phyloP scores from a whole-genome alignment of 2,113 vertebrate genomes.

The Silurus meridionalis region DNA sequence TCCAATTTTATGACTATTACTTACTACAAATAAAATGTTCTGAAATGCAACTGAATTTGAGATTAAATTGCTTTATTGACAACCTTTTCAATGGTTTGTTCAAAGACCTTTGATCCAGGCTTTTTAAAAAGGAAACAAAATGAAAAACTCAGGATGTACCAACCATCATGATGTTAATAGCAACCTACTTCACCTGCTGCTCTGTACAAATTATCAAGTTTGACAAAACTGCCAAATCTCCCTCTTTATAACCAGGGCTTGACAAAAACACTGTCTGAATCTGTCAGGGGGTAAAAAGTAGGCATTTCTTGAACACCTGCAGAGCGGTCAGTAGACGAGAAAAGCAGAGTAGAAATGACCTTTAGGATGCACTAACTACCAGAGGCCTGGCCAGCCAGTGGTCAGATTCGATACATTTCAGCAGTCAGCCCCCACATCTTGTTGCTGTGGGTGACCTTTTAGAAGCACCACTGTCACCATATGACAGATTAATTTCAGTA shows the following conservation, averaged over 20 bases:
- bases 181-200: conserved; percentile 38
- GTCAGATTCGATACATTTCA: conserved; percentile 70
- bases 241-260: conserved; percentile 40
- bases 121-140: conserved; percentile 8
- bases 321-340: conserved; percentile 58
- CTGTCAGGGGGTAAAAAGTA: conserved; percentile 42
- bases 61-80: neutral
- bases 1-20: conserved; percentile 6
- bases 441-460: conserved; percentile 77
- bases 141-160: neutral
- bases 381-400: conserved; percentile 57
- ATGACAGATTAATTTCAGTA: conserved; percentile 68
- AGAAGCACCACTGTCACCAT: conserved; percentile 74
- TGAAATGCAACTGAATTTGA: neutral
- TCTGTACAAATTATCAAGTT: conserved; percentile 27
- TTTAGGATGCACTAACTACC: conserved; percentile 68
- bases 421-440: conserved; percentile 60
- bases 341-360: conserved; percentile 65
- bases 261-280: conserved; percentile 49
- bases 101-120: conserved; percentile 3
- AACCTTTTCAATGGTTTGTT: neutral
- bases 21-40: neutral
- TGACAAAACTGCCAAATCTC: conserved; percentile 45
- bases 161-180: neutral
- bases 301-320: conserved; percentile 36